A percentile compares a stretch with the other conserved stretches of the same genome.
These are phyloP conservation scores for Hydrolagus affinis DNA, from an alignment of 2,113 vertebrate species.

Conservation along the genomic window DNA sequence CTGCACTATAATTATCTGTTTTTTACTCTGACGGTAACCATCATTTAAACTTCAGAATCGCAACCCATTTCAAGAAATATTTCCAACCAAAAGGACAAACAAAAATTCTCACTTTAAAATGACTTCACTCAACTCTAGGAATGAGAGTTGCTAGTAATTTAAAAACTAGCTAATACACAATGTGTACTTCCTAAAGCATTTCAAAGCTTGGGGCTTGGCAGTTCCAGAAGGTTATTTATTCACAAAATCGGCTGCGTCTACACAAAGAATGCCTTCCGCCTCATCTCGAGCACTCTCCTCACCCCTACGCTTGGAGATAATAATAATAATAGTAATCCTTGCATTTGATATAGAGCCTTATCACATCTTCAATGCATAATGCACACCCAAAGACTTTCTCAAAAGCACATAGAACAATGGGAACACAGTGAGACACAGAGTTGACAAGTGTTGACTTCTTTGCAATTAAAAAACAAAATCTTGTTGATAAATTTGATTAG, in stretches of 20 bases:
- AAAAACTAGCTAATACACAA: background rate
- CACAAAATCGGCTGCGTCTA: background rate
- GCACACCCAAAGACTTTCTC: background rate
- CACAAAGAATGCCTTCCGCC: background rate
- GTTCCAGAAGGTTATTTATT: background rate
- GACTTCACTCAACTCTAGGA: background rate
- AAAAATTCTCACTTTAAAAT: background rate
- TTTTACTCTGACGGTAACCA: background rate
- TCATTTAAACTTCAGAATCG: background rate
- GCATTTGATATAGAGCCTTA: too few species aligned
- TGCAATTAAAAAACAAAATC: background rate
- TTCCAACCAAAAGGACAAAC: background rate
- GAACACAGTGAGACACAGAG: background rate
- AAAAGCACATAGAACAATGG: background rate
- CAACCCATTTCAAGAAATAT: slow-evolving; percentile 4
- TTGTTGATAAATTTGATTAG: background rate
- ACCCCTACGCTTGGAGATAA: too few species aligned
- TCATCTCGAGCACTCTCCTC: background rate
- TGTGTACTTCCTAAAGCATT: background rate
- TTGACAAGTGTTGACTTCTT: background rate
- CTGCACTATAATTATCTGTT: background rate
- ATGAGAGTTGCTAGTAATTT: background rate
- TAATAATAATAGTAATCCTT: too few species aligned
- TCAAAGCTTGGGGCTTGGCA: background rate
- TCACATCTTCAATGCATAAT: too few species aligned